Evolutionary conservation across 1,140 invertebrate species (phyloP).

Genomic region (Polypedilum vanderplanki): DNA sequence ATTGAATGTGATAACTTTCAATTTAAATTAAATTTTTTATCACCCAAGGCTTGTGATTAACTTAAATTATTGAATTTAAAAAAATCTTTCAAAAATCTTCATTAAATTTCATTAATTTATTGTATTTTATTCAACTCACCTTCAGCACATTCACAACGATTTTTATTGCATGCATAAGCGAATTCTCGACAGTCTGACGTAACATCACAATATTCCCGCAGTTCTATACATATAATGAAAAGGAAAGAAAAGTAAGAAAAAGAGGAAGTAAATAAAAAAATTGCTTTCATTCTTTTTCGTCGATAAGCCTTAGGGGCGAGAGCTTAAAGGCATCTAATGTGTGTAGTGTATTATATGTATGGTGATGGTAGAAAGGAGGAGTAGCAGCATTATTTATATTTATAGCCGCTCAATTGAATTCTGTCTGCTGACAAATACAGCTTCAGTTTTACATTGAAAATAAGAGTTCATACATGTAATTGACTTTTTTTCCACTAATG

Average conservation of each 20-base stretch:
- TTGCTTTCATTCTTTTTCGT: no score
- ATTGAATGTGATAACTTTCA: no score
- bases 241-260: slow-evolving; percentile 4
- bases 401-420: slow-evolving; percentile 25
- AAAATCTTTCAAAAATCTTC: no score
- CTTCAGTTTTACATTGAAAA: background rate
- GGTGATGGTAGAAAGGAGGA: background rate
- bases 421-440: slow-evolving; percentile 27
- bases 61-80: no score
- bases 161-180: background rate
- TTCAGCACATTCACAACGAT: slow-evolving; percentile 18
- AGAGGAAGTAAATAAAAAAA: slow-evolving; percentile 7
- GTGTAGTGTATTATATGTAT: no score
- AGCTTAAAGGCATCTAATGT: no score
- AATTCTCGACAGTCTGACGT: slow-evolving; percentile 4
- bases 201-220: slow-evolving; percentile 15
- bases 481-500: background rate
- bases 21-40: no score
- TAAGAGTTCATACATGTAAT: background rate
- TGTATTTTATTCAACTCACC: background rate
- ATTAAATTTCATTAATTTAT: no score
- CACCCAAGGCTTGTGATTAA: no score
- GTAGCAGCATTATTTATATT: background rate
- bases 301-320: no score
- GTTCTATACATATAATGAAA: background rate